Base-by-base conservation (phyloP, 2,113 vertebrate genomes). In the Taurulus bubalis region DNA sequence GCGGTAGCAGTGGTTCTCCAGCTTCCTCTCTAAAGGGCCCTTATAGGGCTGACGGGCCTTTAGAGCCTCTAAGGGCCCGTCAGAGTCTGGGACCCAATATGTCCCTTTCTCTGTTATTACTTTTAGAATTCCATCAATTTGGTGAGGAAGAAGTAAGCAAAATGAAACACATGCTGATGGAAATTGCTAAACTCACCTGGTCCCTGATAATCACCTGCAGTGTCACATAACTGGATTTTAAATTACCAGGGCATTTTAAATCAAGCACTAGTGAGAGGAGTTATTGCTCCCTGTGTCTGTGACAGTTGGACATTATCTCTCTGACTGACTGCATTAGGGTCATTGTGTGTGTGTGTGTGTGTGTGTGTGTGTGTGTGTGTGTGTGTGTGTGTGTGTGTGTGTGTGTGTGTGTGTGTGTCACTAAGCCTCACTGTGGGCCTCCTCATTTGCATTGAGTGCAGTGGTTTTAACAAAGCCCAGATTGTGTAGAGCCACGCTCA, bases 361-460 rank as follows among this genome's bases (percentile, higher is more conserved):
- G 12, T 55, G n/a, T 74, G 47, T 30, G 8, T 34, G 15, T 71
- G 40, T 64, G 67, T 64, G 59, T 30, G 8, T 59, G 28, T 62
- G n/a, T 59, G 32, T 79, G 64, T 81, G 75, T 71, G 62, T 81
- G 71, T 62, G 66, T 63, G 56, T 36, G 16, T 68, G 64, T 45
- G 32, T 67, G 70, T 47, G 38, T 68, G 26, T 38, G 40, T 72
- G 64, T 34, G 42, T 34, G 74, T 79, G 84, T 72, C 79, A 70
- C 85, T 88, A 26, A 88, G 83, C 90, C 74, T 84, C 4, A 56
- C 84, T 22, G 8, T 26, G 32, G 79, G 87, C 83, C 71, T 83
- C 85, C 62, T 90, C 71, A 93, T 91, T 91, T 91, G 85, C 91
- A 93, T 91, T 74, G 87, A 88, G 87, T 72, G 71, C 85, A 87